A percentile compares a stretch with the other conserved stretches of the same genome.
Evolutionary conservation across 2,113 vertebrate genomes (phyloP).

Genomic region (Cottus gobio): DNA sequence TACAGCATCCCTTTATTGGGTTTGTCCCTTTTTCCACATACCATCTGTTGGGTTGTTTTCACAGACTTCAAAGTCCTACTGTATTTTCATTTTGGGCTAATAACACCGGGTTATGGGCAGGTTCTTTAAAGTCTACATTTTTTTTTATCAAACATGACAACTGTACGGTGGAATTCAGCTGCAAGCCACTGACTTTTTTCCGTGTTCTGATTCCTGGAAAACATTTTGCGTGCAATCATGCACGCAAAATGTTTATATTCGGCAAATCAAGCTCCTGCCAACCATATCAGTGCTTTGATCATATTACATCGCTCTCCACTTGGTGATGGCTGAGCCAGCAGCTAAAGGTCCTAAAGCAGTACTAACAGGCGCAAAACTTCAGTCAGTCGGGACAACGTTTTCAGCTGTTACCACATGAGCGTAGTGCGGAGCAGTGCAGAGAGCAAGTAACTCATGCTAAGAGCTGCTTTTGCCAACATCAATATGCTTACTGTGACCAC

Average conservation of each 20-base stretch:
- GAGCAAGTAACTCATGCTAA: no score
- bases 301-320: no score
- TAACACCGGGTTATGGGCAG: background rate
- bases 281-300: background rate
- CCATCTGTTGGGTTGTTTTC: background rate
- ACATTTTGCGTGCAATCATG: no score
- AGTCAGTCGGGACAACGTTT: no score
- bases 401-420: no score
- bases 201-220: background rate
- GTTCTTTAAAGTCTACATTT: conserved; percentile 19
- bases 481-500: no score
- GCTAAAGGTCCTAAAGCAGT: no score
- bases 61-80: background rate
- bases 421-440: no score
- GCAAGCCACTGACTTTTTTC: conserved; percentile 9
- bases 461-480: no score
- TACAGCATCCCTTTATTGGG: conserved; percentile 7
- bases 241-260: background rate
- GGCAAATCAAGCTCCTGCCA: background rate
- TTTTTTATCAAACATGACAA: conserved; percentile 38
- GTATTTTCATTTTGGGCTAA: conserved; percentile 18
- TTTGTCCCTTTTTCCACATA: background rate
- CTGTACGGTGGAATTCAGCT: conserved; percentile 32
- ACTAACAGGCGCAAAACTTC: no score
- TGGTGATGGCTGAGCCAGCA: no score